These are phyloP conservation scores for Ceratoteleas bidentatus DNA, from an alignment of 1,140 invertebrate genomes.

Conservation along the genomic window DNA sequence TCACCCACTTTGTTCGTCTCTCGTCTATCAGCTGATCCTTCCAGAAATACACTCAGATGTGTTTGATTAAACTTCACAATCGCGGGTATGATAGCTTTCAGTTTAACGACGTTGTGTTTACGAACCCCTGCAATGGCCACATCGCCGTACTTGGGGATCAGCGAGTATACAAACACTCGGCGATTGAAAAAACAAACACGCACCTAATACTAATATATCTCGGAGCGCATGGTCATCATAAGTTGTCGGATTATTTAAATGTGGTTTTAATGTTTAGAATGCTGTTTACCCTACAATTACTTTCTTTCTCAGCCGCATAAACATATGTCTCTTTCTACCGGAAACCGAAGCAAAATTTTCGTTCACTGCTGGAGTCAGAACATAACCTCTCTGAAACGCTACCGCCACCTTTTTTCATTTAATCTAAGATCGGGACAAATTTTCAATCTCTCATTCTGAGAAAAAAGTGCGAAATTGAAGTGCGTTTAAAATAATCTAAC, in stretches of 20 bases:
- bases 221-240: constrained; percentile 14
- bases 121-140: constrained; percentile 56
- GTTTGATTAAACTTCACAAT: constrained; percentile 66
- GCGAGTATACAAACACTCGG: constrained; percentile 55
- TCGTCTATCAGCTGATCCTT: constrained; percentile 4
- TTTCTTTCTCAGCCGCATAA: no score
- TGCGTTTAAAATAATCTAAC: constrained; percentile 15
- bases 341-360: no score
- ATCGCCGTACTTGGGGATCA: constrained; percentile 56
- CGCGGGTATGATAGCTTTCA: constrained; percentile 55
- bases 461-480: background rate
- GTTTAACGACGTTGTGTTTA: constrained; percentile 66
- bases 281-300: no score
- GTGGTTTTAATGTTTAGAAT: constrained; percentile 3
- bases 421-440: no score
- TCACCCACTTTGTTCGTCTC: constrained; percentile 4
- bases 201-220: constrained; percentile 26
- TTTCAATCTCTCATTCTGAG: no score
- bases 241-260: constrained; percentile 27
- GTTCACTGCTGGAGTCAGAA: no score
- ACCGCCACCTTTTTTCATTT: no score
- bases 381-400: no score
- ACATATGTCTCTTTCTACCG: no score
- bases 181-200: constrained; percentile 49
- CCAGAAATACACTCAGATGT: constrained; percentile 59